Base-by-base conservation (phyloP, 2,113 vertebrate genomes). In the Halichoeres trimaculatus region DNA sequence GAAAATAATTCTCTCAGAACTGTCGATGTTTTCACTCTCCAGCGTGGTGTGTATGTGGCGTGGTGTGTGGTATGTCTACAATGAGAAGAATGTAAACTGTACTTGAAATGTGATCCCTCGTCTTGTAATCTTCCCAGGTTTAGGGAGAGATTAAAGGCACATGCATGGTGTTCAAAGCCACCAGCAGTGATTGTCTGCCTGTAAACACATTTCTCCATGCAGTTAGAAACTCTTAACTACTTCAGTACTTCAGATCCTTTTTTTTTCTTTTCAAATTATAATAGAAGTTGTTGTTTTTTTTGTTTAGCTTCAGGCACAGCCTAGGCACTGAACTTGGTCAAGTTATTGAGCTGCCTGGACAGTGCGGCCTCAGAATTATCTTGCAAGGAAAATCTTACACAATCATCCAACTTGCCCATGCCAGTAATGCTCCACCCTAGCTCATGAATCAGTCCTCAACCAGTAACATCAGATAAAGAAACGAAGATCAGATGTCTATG, bases 61-160 rank as follows among this genome's bases (percentile, higher is more conserved):
- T 22, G 26, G 52, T 77, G 76, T 87, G 88, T 80, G 85, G 85
- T 80, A 84, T 76, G 81, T 81, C 63, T 78, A 78, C 68, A 72
- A 84, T 57, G 74, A 53, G 22, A 65, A 77, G 79, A 90, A 90
- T 88, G 86, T 82, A 87, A 86, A 87, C 86, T 78, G 58, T 76
- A 52, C 71, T 58, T 76, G 85, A 78, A 87, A 92, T 68, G 5
- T 43, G 86, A 90, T 82, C 74, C 59, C 76, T 13, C 38, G 65
- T 74, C 48, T 63, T 72, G 43, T 48, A 77, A 52, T 72, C 57
- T 69, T 48, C 47, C 36, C 36, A 66, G 66, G 67, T 88, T 82
- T 52, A 43, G 48, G 83, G 30, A 20, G 30, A 57, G 58, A 87
- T 85, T 78, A 75, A 36, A 58, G 50, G 24, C 9, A 23, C 60